Percentiles rank a stretch among this genome's conserved stretches.
Evolutionary conservation across 2,888 invertebrate species (phyloP).

Genomic region (Heliconius charithonia): DNA sequence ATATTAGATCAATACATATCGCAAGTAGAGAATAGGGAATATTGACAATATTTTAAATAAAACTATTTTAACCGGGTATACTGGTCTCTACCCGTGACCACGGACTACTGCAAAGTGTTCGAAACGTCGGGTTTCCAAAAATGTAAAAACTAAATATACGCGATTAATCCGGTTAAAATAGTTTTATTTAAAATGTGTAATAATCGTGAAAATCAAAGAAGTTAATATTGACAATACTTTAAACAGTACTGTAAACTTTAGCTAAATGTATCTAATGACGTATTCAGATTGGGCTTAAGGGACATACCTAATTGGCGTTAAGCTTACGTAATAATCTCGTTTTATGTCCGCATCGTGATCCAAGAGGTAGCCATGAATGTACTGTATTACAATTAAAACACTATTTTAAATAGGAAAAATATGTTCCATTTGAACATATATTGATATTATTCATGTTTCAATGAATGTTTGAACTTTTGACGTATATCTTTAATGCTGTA

Average conservation of each 20-base stretch:
- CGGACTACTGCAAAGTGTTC: too few relatives aligned
- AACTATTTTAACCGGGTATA: too few relatives aligned
- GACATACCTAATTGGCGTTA: constrained; percentile 26
- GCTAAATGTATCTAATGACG: constrained; percentile 15
- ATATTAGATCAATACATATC: neutral
- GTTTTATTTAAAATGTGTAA: too few relatives aligned
- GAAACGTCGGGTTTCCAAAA: too few relatives aligned
- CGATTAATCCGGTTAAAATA: too few relatives aligned
- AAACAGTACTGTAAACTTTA: neutral
- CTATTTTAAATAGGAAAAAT: neutral
- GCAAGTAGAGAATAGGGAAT: neutral
- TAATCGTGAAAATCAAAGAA: too few relatives aligned
- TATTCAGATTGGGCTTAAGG: constrained; percentile 29
- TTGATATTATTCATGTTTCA: neutral
- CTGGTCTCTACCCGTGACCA: too few relatives aligned
- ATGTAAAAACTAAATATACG: too few relatives aligned
- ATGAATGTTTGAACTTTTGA: neutral
- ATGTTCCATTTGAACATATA: neutral
- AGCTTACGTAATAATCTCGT: constrained; percentile 24
- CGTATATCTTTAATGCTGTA: neutral
- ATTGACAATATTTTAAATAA: neutral
- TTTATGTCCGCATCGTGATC: constrained; percentile 13
- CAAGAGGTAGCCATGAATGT: neutral
- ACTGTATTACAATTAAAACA: neutral
- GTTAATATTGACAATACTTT: neutral